Base-by-base conservation (phyloP, 2,113 vertebrate genomes). In the Oncorhynchus clarkii region DNA sequence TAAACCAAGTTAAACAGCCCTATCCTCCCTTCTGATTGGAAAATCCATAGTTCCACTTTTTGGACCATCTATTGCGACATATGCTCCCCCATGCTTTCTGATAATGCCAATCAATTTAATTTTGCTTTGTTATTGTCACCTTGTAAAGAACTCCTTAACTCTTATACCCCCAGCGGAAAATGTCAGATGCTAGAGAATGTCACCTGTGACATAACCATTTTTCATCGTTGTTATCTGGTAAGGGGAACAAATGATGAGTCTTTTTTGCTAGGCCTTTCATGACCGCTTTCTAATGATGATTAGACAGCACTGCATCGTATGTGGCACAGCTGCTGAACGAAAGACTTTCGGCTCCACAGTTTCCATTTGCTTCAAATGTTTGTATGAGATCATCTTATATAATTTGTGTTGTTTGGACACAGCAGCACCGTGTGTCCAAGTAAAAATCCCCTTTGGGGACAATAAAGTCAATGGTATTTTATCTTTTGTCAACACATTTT, bases 21-120 rank as follows among this genome's bases (percentile, higher is more conserved):
- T 31, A 70, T 70, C 68, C 14, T 48, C 9, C 14, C 9, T 39
- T 72, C 67, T 81, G 75, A 80, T 29, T 12, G 72, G 51, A 54
- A 70, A 49, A 84, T 76, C 69, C 51, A 54, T 57, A 1, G 66
- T 67, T 80, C 66, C 62, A 14, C 65, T 79, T 72, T 34, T 67
- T 54, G 3, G 66, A 59, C n/a, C 86, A 85, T 76, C 79, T 81
- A 83, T 73, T 73, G 54, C 70, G 74, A 65, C 80, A 88, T 75
- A 81, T 81, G 86, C 3, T 81, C 68, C 57, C 14, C 29, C 20
- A 12, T 72, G 14, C 69, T 73, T 59, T 70, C 16, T 51, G 11
- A 64, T 74, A 78, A 77, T 7, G 1, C 18, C 31, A 22, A 24
- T 75, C 13, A 31, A 27, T 48, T 27, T 26, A 45, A 51, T 71